Conservation (phyloP, 2,113 vertebrate genomes). For the Chitala chitala region DNA sequence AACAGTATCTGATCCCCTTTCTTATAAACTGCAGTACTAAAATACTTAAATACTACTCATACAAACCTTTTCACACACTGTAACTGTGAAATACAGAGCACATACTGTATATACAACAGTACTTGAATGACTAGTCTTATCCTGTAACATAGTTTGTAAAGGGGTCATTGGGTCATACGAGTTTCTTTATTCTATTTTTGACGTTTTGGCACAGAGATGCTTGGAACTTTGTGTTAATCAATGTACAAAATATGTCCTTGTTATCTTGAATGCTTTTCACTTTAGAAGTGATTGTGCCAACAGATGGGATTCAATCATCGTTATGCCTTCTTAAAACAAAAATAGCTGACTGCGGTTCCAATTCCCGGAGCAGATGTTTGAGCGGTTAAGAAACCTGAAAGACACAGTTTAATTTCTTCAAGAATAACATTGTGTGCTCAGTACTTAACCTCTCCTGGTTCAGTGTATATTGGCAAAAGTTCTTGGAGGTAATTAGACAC, state of each 20-base stretch:
- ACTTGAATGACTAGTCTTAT: not conserved
- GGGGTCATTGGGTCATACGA: too few species aligned
- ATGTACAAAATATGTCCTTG: not conserved
- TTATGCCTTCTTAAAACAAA: not conserved
- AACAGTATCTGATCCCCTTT: not conserved
- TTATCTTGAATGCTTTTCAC: not conserved
- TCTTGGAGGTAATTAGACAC: too few species aligned
- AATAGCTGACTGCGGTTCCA: not conserved
- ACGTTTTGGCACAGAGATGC: not conserved
- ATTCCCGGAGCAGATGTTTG: not conserved
- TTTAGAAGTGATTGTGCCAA: not conserved
- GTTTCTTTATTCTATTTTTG: not conserved
- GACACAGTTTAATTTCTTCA: too few species aligned
- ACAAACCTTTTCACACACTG: not conserved
- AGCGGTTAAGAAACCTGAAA: not conserved
- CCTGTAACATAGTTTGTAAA: not conserved
- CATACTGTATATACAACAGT: not conserved
- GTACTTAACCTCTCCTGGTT: too few species aligned
- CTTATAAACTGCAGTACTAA: too few species aligned
- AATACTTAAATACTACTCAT: not conserved
- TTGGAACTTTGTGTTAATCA: conserved; percentile 1
- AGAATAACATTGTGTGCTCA: too few species aligned
- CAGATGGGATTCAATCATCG: not conserved
- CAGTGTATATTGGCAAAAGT: too few species aligned
- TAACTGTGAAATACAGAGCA: too few species aligned